phyloP scores from a whole-genome alignment of 2,797 vertebrate species.

The Sebastes matsubarae region DNA sequence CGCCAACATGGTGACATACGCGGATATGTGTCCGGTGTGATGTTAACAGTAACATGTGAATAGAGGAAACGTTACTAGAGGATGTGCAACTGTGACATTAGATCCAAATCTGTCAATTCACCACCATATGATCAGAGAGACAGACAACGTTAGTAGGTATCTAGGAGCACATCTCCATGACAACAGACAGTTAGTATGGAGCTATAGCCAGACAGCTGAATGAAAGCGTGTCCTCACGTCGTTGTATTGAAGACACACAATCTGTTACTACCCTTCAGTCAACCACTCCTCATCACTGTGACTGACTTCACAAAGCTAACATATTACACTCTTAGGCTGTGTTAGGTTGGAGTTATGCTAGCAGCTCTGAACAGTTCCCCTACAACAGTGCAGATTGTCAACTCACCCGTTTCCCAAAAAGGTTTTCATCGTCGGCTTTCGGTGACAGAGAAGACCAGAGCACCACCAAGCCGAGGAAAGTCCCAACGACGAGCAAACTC shows the following conservation, averaged over 20 bases:
- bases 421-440: conserved; percentile 79
- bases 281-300: neutral
- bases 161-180: conserved; percentile 70
- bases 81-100: neutral
- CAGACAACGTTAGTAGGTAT: neutral
- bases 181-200: conserved; percentile 52
- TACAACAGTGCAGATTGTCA: neutral
- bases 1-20: conserved; percentile 8
- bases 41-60: neutral
- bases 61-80: no score
- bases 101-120: neutral
- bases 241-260: neutral
- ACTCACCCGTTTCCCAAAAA: conserved; percentile 75
- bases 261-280: neutral
- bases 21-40: conserved; percentile 36
- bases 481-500: conserved; percentile 87
- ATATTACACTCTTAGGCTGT: no score
- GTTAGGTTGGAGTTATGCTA: neutral
- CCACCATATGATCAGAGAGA: neutral
- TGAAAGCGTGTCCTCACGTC: neutral
- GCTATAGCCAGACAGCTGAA: conserved; percentile 14
- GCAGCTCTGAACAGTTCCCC: neutral
- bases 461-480: conserved; percentile 89
- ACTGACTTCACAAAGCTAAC: neutral
- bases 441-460: conserved; percentile 92